A percentile compares a stretch with the other conserved stretches of the same genome.
Conservation (phyloP, 2,113 vertebrate species). For the Psittacula cyanocephala region DNA sequence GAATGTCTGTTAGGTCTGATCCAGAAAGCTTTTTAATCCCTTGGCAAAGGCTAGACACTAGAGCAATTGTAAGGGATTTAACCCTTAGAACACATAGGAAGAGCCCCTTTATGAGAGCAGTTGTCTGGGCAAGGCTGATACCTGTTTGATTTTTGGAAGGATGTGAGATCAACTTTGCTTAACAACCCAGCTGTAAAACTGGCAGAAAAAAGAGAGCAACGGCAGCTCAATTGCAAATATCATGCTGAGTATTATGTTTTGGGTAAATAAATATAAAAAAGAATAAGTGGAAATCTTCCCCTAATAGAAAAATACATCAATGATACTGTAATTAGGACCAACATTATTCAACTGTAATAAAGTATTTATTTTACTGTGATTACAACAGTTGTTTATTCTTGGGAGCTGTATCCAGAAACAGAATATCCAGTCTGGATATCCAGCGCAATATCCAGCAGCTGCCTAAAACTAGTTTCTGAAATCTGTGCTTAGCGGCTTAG, state of each 20-base stretch:
- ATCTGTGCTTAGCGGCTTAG: not conserved
- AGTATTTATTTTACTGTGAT: slow-evolving; percentile 53
- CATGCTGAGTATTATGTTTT: slow-evolving; percentile 26
- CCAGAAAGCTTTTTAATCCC: not conserved
- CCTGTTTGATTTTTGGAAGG: slow-evolving; percentile 1
- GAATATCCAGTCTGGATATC: not conserved
- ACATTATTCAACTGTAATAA: slow-evolving; percentile 43
- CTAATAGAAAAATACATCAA: slow-evolving; percentile 41
- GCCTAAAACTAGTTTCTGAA: not conserved
- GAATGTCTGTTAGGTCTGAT: not conserved
- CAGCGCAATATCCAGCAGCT: slow-evolving; percentile 11
- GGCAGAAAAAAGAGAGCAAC: not conserved
- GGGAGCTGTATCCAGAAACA: slow-evolving; percentile 26
- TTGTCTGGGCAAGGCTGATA: not conserved
- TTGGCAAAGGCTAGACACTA: not conserved
- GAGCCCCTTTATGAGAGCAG: not conserved
- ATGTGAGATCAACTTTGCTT: not conserved
- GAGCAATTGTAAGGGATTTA: not conserved
- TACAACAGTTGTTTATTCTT: slow-evolving; percentile 43
- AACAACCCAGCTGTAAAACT: slow-evolving; percentile 25
- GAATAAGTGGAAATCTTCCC: slow-evolving; percentile 50
- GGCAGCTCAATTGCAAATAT: slow-evolving; percentile 19
- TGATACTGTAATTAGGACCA: slow-evolving; percentile 62
- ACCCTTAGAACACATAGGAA: not conserved
- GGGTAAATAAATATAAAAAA: slow-evolving; percentile 55